A percentile compares a stretch with the other conserved stretches of the same genome.
Conservation (phyloP, 2,888 invertebrate genomes). For the Drosophila stalkeri region DNA sequence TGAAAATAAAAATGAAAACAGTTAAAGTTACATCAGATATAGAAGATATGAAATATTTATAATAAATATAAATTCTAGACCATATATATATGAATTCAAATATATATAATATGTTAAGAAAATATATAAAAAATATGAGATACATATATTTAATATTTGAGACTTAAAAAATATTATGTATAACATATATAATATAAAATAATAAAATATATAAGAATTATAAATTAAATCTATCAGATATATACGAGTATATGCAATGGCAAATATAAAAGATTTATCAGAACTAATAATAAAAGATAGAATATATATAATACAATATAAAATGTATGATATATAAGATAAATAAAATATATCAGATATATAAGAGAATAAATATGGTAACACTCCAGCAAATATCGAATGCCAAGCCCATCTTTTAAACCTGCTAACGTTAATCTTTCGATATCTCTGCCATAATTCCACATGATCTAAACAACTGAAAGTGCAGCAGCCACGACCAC, state of each 20-base stretch:
- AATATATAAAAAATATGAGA: not conserved
- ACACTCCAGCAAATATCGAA: not conserved
- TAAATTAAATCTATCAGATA: not conserved
- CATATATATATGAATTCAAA: not conserved
- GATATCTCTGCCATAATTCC: not conserved
- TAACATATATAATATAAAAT: no score
- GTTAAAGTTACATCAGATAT: not conserved
- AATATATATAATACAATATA: not conserved
- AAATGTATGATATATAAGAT: not conserved
- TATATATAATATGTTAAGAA: not conserved
- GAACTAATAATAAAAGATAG: no score
- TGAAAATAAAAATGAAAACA: not conserved
- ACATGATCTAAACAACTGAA: slow-evolving; percentile 5
- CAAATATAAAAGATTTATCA: not conserved
- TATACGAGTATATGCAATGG: not conserved
- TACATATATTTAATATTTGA: not conserved
- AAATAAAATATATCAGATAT: not conserved
- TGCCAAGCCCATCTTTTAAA: no score
- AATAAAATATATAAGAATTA: not conserved
- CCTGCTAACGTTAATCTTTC: not conserved
- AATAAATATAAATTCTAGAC: not conserved
- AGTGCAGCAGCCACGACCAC: slow-evolving; percentile 27
- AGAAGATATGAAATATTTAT: not conserved
- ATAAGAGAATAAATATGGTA: not conserved
- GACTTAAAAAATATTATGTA: not conserved